phyloP scores from a whole-genome alignment of 2,797 vertebrate species.

The Buphagus erythrorhynchus region DNA sequence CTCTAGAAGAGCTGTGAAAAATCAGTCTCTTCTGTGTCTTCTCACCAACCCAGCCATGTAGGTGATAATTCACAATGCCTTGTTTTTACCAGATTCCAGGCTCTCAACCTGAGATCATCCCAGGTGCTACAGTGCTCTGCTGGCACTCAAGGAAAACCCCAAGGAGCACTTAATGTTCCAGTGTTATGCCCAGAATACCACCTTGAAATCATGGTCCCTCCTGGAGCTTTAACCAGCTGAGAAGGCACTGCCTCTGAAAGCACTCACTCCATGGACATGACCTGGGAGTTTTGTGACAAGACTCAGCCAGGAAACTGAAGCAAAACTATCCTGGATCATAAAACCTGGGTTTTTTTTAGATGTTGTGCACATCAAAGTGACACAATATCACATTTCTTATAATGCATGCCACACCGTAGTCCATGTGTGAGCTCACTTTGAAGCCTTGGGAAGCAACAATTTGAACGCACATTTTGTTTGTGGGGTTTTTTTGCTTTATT shows the following conservation, averaged over 20 bases:
- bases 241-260: not conserved
- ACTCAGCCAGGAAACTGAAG: not conserved
- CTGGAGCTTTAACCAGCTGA: not conserved
- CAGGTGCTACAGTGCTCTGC: not conserved
- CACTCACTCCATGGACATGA: not conserved
- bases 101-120: not conserved
- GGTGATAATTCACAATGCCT: rapidly evolving
- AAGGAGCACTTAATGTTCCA: not conserved
- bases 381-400: not conserved
- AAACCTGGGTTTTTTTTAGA: not conserved
- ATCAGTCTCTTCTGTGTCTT: not conserved
- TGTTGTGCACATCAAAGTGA: not conserved
- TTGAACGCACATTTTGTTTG: not conserved
- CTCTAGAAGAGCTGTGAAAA: not conserved
- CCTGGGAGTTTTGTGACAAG: not conserved
- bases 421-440: not conserved
- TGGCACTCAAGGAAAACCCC: not conserved
- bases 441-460: not conserved
- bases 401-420: rapidly evolving
- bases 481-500: not conserved
- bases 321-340: not conserved
- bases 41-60: rapidly evolving
- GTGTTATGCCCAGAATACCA: not conserved
- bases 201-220: not conserved
- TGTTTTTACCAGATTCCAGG: not conserved